Evolutionary conservation across 2,888 invertebrate species (phyloP).

Genomic region (Ditylenchus weischeri): DNA sequence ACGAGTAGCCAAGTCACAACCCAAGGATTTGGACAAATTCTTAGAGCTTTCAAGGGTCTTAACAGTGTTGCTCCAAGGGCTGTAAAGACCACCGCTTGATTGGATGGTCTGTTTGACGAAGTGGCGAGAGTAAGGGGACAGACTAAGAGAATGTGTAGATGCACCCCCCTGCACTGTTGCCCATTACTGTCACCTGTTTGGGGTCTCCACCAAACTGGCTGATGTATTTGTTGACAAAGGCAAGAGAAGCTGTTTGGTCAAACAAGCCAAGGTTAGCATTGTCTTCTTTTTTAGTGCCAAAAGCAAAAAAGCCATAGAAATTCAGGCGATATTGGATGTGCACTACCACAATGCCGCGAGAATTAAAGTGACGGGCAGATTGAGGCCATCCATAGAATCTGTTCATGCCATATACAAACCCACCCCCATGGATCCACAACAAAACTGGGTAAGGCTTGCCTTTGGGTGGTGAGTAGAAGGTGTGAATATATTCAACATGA

Average conservation of each 20-base stretch:
- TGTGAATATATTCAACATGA: constrained; percentile 77
- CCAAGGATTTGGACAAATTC: too few relatives aligned
- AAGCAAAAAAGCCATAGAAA: constrained; percentile 61
- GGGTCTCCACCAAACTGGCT: constrained; percentile 33
- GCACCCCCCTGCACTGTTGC: constrained; percentile 13
- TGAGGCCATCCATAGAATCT: constrained; percentile 41
- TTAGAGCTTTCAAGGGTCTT: too few relatives aligned
- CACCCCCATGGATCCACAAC: not conserved
- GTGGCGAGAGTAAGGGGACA: not conserved
- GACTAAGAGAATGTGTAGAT: not conserved
- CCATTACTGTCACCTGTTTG: constrained; percentile 29
- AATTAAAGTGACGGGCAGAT: constrained; percentile 39
- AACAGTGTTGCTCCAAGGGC: too few relatives aligned
- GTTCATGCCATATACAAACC: too few relatives aligned
- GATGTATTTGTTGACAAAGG: constrained; percentile 30
- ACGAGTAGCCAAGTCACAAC: too few relatives aligned
- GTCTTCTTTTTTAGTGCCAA: too few relatives aligned
- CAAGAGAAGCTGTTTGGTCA: constrained; percentile 33
- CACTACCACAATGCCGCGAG: constrained; percentile 82
- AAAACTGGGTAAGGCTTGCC: constrained; percentile 1
- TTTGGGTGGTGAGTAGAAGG: not conserved
- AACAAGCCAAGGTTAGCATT: constrained; percentile 23
- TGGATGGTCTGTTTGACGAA: not conserved
- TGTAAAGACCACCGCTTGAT: too few relatives aligned
- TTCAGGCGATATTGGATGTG: constrained; percentile 88